Conservation (phyloP, 2,797 vertebrate species). For the Oceanodroma leucorhoa region DNA sequence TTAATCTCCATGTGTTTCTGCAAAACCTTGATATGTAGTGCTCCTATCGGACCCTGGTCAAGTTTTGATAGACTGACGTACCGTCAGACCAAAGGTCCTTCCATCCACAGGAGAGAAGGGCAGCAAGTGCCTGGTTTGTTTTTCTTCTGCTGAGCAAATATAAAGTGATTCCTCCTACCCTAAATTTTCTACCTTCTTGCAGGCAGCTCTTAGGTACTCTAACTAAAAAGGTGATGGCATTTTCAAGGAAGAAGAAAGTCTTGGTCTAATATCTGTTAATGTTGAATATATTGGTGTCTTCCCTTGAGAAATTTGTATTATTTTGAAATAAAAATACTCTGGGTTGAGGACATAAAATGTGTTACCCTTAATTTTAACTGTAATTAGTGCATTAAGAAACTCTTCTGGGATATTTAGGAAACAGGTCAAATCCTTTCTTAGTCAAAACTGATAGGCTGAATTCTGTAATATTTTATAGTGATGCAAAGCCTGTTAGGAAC, state of each 20-base stretch:
- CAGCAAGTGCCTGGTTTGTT: background rate
- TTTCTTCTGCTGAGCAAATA: background rate
- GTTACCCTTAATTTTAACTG: background rate
- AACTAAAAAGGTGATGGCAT: background rate
- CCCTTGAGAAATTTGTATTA: background rate
- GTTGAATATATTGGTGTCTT: background rate
- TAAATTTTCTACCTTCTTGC: background rate
- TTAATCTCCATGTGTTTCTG: background rate
- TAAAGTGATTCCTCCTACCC: background rate
- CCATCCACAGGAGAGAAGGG: background rate
- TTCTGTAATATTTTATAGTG: background rate
- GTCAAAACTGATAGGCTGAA: background rate
- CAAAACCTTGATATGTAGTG: accelerated
- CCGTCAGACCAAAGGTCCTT: background rate
- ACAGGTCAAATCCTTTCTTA: background rate
- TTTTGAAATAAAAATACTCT: background rate
- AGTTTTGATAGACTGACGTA: background rate
- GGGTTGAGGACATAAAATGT: background rate
- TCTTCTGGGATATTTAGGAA: background rate
- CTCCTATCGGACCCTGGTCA: background rate
- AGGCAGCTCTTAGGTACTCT: background rate
- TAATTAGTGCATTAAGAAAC: background rate
- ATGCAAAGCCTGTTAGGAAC: background rate
- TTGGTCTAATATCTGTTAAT: background rate
- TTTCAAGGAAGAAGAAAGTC: background rate